Conservation (phyloP, 2,888 invertebrate species). For the Sylvicola fuscatus region DNA sequence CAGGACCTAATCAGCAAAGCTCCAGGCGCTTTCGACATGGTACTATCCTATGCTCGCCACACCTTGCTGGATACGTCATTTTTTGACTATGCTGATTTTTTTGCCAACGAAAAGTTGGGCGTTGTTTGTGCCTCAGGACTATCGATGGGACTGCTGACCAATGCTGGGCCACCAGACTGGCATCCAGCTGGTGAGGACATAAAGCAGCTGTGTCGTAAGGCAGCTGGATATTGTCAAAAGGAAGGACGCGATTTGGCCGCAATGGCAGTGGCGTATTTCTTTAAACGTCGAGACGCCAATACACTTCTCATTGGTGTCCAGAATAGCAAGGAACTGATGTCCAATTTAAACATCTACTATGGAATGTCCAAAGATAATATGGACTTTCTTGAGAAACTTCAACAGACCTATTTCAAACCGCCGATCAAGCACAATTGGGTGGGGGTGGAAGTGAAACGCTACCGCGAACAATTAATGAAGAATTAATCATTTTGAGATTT, state of each 20-base stretch:
- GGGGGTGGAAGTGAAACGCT: too few relatives aligned
- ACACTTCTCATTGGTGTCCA: slow-evolving; percentile 64
- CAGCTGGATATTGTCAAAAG: slow-evolving; percentile 46
- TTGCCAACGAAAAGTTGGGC: slow-evolving; percentile 35
- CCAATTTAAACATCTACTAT: slow-evolving; percentile 41
- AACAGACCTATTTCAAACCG: too few relatives aligned
- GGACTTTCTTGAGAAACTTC: too few relatives aligned
- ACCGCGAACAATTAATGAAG: too few relatives aligned
- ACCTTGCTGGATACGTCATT: slow-evolving; percentile 64
- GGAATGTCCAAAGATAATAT: too few relatives aligned
- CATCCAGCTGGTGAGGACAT: slow-evolving; percentile 51
- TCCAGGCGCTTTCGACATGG: slow-evolving; percentile 24
- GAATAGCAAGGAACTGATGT: slow-evolving; percentile 34
- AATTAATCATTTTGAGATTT: too few relatives aligned
- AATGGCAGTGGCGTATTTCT: slow-evolving; percentile 44
- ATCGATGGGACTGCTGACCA: slow-evolving; percentile 65
- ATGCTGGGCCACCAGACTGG: slow-evolving; percentile 54
- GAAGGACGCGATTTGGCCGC: slow-evolving; percentile 41
- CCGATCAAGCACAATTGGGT: too few relatives aligned
- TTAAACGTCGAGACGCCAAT: slow-evolving; percentile 37
- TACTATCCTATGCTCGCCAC: slow-evolving; percentile 61
- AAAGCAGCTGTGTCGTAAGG: slow-evolving; percentile 36
- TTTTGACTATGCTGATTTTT: slow-evolving; percentile 33
- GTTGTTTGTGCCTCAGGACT: slow-evolving; percentile 68
- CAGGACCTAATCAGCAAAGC: slow-evolving; percentile 50